Evolutionary conservation across 1,140 invertebrate species (phyloP), one percentile per base, ranked within the genome.

Genomic region (Eueides isabella): DNA sequence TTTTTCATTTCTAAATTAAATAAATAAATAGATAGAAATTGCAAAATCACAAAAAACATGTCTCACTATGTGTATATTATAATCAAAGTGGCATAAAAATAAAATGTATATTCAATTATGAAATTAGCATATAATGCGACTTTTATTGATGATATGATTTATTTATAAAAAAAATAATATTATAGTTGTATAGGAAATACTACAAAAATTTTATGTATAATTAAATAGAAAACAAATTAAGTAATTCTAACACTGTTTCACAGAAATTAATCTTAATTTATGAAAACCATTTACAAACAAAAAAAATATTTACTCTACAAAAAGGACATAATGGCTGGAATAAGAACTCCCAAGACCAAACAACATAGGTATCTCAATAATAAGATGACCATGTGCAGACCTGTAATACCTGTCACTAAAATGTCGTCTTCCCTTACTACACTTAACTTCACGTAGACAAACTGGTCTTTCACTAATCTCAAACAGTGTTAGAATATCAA

Each of bases 281-380:
- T 55, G 48, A 55, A 55, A 55, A 82, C 68, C 23, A 55, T 55
- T 48, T 48, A 55, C 19, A 55, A 26, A 55, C 48, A 23, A 26
- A 55, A 19, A 48, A 55, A 23, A 71, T 74, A 83, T 64, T 79
- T 91, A 95, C 85, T 95, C 94, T 83, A 95, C 93, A 90, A 95
- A 95, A 79, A 96, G 89, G 79, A 95, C 93, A 94, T 94, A 95
- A 85, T 95, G 94, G 90, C 94, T 95, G 78, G 94, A 95, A 90
- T 95, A 96, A 76, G 95, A 95, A 89, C 94, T 95, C 77, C 94
- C 95, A 76, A 96, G 86, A 78, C 94, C 94, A 93, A 94, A 95
- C 74, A 95, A 90, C 94, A 94, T 95, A 62, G 94, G 94, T 80
- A 95, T 94, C 92, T 95, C 95, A 85, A 94, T 93, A 84, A 91